Evolutionary conservation across 1,140 invertebrate species (phyloP).

Genomic region (Cephus cinctus): DNA sequence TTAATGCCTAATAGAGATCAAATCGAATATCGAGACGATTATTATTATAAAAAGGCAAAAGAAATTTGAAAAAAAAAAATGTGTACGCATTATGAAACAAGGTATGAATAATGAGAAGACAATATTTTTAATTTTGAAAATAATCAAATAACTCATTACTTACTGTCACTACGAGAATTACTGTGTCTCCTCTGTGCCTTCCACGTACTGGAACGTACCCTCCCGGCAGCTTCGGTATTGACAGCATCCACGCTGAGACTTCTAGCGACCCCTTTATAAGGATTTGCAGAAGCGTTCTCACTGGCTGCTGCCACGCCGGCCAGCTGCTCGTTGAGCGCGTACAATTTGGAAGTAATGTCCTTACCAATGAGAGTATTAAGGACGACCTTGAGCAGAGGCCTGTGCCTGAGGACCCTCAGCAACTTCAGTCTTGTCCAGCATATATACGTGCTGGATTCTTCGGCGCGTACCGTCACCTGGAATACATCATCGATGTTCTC

Average conservation of each 20-base stretch:
- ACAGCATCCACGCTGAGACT: conserved; percentile 78
- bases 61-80: too few relatives aligned
- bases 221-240: conserved; percentile 71
- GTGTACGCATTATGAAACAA: too few relatives aligned
- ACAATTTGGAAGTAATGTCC: conserved; percentile 83
- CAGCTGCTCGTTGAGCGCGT: conserved; percentile 75
- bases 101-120: too few relatives aligned
- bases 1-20: too few relatives aligned
- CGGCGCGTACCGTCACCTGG: conserved; percentile 81
- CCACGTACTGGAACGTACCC: conserved; percentile 69
- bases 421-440: conserved; percentile 76
- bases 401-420: conserved; percentile 68
- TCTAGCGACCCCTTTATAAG: conserved; percentile 59
- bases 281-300: conserved; percentile 40
- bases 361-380: conserved; percentile 80
- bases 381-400: conserved; percentile 71
- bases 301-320: conserved; percentile 49
- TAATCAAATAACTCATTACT: too few relatives aligned
- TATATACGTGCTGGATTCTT: conserved; percentile 74
- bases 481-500: conserved; percentile 74
- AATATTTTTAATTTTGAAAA: too few relatives aligned
- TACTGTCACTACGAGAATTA: conserved; percentile 47
- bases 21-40: too few relatives aligned
- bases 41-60: too few relatives aligned
- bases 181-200: conserved; percentile 51